Evolutionary conservation across 2,113 vertebrate genomes (phyloP).

Genomic region (Lepidothrix coronata): DNA sequence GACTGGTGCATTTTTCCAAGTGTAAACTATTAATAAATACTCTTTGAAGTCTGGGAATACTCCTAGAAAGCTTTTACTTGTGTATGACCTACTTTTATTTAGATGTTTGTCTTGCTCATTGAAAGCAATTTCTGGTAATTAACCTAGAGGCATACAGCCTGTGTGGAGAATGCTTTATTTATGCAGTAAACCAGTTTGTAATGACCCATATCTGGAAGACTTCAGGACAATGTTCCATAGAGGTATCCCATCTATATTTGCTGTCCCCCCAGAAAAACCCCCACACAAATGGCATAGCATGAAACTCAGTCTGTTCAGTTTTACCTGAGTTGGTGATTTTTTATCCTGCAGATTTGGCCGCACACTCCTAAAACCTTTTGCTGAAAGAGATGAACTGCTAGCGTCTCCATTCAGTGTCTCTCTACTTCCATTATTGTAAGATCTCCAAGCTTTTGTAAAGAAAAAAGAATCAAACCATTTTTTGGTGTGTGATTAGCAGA

Average conservation of each 20-base stretch:
- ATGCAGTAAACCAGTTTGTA: neutral
- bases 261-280: neutral
- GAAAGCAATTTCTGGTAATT: slow-evolving; percentile 10
- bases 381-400: slow-evolving; percentile 88
- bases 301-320: neutral
- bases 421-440: slow-evolving; percentile 83
- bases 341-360: slow-evolving; percentile 93
- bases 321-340: slow-evolving; percentile 90
- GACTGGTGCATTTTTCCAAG: neutral
- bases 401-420: slow-evolving; percentile 86
- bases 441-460: slow-evolving; percentile 86
- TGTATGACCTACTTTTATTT: neutral
- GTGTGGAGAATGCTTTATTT: neutral
- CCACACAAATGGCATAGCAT: neutral
- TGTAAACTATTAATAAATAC: neutral
- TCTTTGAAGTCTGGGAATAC: slow-evolving; percentile 13
- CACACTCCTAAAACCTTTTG: slow-evolving; percentile 95
- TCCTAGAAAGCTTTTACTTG: slow-evolving; percentile 15
- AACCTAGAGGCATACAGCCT: neutral
- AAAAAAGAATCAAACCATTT: slow-evolving; percentile 41
- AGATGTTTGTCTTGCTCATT: neutral
- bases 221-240: neutral
- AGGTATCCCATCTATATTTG: neutral
- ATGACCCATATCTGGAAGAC: neutral
- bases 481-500: neutral